Base-by-base conservation (phyloP, 2,797 vertebrate species). In the Oryzias dopingdopingensis region DNA sequence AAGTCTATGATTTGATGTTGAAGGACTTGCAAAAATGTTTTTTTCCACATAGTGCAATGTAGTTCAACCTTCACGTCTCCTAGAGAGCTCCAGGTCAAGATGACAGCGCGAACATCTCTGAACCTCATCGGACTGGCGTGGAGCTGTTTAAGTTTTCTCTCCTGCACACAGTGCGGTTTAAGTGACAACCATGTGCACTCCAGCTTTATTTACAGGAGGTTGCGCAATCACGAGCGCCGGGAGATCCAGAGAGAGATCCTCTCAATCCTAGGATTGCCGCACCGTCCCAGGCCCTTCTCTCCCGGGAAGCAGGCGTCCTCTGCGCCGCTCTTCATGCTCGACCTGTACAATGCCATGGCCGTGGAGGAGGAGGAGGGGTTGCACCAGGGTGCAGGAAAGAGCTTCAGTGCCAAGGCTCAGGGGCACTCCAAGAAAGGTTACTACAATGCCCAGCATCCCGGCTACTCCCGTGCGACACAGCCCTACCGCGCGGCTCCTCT, bases 171-270 rank as follows among this genome's bases (percentile, higher is more conserved):
- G 69, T 94, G 94, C 86, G 91, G 92, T 49, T 88, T 97, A 72
- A 94, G 92, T 84, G 95, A 98, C 89, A 97, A 97, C 89, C 97
- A 99, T 85, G 96, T 98, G 89, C 97, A 99, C 91, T 99, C 97
- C n/a, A 99, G 97, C 77, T 99, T 99, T 88, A 97, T 99, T 89
- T 99, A 99, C 93, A 93, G 97, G 92, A 92, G 96, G 75, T 90
- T 99, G 88, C 94, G 97, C 86, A 98, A 96, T 89, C 97, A 99
- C 74, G 97, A 99, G 66, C 93, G 96, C 86, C 89, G 94, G 89
- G 97, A 99, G 89, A 99, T 99, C 86, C 97, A 99, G 86, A 93
- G 96, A 83, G 97, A 99, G 86, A 99, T 99, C 87, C 96, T 99
- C 72, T 99, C 97, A 85, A 99, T 99, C 85, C 90, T 99, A 88